Evolutionary conservation across 1,140 invertebrate species (phyloP), one percentile per base, ranked within the genome.

Genomic region (Nymphalis io): DNA sequence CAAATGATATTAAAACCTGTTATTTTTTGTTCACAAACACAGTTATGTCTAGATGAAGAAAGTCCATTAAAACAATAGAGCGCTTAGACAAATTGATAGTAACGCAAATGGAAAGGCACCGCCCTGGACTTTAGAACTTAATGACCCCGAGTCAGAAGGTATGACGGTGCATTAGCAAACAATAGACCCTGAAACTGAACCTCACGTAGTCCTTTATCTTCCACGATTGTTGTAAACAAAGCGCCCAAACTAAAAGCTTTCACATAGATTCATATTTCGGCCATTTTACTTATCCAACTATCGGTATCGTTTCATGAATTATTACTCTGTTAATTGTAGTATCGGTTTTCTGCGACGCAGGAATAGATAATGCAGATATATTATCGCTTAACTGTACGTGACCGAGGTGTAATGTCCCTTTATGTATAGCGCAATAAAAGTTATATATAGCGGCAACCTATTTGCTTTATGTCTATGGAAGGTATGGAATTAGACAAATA

Each of bases 121-220:
- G 69, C 78, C 83, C 75, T 76, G 74, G 74, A 76, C 79, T 83
- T 66, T 76, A 80, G 71, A 72, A 82, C 81, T 81, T 84, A 89
- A 89, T 80, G 82, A 87, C 77, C 75, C 80, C 80, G 74, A 82
- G 73, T 76, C 79, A 82, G 83, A 74, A 79, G 75, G 76, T 80
- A 84, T 84, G 81, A 87, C 81, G 80, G 75, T 84, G 83, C 85
- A 87, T 89, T 87, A 89, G 73, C 72, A 74, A 84, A 89, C 85
- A 89, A 88, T 84, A 68, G 83, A 79, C 68, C 74, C 75, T 80
- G 74, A 78, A 86, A 85, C 81, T 81, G 82, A 80, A 82, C 78
- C 83, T 71, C 74, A 69, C 83, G 79, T 74, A 81, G 77, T 80
- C 80, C 82, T 89, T 87, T 87, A 86, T 87, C 84, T 83, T 80